These are phyloP conservation scores for Ceyx melanurus DNA, from an alignment of 2,113 vertebrate species.

Conservation along the genomic window DNA sequence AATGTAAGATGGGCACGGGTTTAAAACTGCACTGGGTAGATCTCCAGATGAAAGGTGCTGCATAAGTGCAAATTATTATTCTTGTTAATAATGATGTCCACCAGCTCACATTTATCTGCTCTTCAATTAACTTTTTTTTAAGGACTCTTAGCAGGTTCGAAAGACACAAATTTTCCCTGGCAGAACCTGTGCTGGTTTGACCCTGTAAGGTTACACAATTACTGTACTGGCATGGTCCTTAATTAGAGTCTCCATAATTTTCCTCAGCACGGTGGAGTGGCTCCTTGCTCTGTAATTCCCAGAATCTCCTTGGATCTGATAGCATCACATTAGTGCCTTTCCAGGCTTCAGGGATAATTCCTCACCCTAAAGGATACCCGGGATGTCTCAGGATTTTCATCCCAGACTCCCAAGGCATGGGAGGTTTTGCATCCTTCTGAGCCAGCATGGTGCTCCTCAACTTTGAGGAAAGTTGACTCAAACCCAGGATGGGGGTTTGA, in stretches of 20 bases:
- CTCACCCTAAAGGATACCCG: not conserved
- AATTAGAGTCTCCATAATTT: slow-evolving; percentile 63
- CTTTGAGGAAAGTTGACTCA: not conserved
- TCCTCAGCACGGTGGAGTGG: not conserved
- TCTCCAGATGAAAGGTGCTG: slow-evolving; percentile 16
- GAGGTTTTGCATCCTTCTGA: not conserved
- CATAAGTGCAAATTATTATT: slow-evolving; percentile 27
- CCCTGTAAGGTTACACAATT: slow-evolving; percentile 51
- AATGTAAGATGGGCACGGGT: not conserved
- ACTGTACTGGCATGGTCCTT: slow-evolving; percentile 15
- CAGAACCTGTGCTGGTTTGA: slow-evolving; percentile 58
- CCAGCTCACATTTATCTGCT: slow-evolving; percentile 34
- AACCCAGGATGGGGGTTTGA: accelerated
- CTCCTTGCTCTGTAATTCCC: slow-evolving; percentile 42
- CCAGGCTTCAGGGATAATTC: not conserved
- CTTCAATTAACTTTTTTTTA: slow-evolving; percentile 60
- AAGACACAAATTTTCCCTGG: slow-evolving; percentile 49
- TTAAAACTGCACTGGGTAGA: not conserved
- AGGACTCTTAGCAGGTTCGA: slow-evolving; percentile 30
- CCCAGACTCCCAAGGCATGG: accelerated
- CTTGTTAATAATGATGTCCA: slow-evolving; percentile 36
- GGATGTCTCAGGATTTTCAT: not conserved
- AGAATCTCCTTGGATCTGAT: slow-evolving; percentile 40
- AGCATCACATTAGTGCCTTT: not conserved
- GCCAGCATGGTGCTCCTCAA: not conserved